Conservation (phyloP, 1,140 invertebrate genomes). For the Achatina immaculata region DNA sequence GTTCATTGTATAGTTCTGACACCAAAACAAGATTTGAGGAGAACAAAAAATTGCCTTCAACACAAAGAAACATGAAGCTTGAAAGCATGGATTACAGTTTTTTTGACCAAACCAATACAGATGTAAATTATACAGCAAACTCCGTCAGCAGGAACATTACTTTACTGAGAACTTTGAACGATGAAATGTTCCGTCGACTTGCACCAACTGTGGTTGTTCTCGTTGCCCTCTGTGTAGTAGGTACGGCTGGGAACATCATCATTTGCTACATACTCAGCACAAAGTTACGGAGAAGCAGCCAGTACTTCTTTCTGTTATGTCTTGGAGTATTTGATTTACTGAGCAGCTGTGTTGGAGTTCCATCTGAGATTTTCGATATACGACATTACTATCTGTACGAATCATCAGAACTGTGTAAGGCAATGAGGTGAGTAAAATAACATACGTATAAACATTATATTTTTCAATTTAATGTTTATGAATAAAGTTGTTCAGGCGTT, state of each 20-base stretch:
- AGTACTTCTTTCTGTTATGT: constrained; percentile 49
- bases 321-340: constrained; percentile 57
- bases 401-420: constrained; percentile 42
- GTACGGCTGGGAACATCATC: constrained; percentile 49
- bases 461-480: too few species aligned
- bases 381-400: constrained; percentile 43
- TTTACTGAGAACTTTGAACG: constrained; percentile 42
- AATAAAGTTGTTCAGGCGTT: too few species aligned
- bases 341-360: constrained; percentile 48
- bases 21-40: too few species aligned
- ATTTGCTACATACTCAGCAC: constrained; percentile 50
- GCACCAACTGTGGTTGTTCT: constrained; percentile 48
- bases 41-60: too few species aligned
- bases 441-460: neutral
- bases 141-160: neutral
- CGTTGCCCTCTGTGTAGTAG: constrained; percentile 47
- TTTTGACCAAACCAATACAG: too few species aligned
- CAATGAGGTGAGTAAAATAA: constrained; percentile 19
- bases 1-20: too few species aligned
- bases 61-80: neutral
- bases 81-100: neutral
- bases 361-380: constrained; percentile 48
- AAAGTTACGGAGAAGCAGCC: constrained; percentile 43
- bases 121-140: neutral
- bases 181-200: constrained; percentile 37